Percentiles rank a stretch among this genome's conserved stretches.
These are phyloP conservation scores for Lanius ludovicianus DNA, from an alignment of 2,113 vertebrate species.

Conservation along the genomic window DNA sequence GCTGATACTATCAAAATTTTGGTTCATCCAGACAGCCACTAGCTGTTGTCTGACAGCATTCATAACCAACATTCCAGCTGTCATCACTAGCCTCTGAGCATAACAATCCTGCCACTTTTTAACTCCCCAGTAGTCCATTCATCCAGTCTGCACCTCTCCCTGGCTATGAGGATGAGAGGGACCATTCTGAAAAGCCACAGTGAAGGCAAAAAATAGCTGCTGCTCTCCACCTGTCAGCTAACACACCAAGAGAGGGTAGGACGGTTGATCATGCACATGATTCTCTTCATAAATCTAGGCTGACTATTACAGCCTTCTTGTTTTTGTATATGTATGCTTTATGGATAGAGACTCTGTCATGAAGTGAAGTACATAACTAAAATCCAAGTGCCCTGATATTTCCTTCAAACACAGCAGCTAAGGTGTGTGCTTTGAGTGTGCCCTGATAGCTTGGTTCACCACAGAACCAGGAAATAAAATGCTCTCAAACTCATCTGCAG, in stretches of 20 bases:
- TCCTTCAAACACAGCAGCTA: not conserved
- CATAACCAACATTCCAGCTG: not conserved
- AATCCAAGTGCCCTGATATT: not conserved
- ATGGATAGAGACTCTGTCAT: not conserved
- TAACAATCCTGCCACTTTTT: not conserved
- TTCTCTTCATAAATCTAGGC: not conserved
- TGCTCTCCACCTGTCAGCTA: not conserved
- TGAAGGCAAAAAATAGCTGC: not conserved
- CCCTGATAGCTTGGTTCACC: accelerated
- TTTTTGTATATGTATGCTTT: not conserved
- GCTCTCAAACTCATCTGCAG: not conserved
- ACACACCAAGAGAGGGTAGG: not conserved
- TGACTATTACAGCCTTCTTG: not conserved
- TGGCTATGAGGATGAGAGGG: not conserved
- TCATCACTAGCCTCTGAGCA: not conserved
- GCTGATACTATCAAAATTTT: not conserved
- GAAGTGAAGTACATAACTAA: not conserved
- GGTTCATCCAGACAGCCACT: not conserved
- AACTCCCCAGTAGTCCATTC: not conserved
- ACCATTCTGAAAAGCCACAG: not conserved
- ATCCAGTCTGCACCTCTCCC: not conserved
- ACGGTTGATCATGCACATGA: not conserved
- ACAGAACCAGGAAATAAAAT: not conserved
- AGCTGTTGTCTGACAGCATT: not conserved
- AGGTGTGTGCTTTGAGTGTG: not conserved